Conservation (phyloP, 2,797 vertebrate genomes). For the Lemur catta region DNA sequence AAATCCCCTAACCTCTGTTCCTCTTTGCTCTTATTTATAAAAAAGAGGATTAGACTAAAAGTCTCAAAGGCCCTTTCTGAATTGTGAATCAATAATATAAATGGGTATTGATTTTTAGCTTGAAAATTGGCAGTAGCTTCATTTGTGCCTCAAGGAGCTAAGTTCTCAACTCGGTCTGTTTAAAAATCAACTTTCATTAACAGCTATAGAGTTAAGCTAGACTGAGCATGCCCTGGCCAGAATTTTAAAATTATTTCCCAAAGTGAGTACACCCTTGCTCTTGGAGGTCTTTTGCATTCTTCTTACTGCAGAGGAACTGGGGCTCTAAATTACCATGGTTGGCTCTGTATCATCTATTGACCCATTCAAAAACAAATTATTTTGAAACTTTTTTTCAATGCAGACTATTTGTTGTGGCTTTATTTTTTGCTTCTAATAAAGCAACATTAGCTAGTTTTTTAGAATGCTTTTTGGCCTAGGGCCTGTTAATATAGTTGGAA, state of each 20-base stretch:
- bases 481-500: neutral
- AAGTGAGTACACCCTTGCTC: neutral
- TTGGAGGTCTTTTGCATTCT: neutral
- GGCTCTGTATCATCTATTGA: neutral
- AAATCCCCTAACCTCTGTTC: neutral
- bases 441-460: neutral
- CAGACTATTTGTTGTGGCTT: neutral
- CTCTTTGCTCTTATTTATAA: neutral
- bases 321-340: neutral
- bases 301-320: neutral
- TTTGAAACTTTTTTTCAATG: neutral
- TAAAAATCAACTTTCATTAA: conserved; percentile 3
- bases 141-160: neutral
- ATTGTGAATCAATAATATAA: neutral
- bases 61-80: neutral
- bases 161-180: neutral
- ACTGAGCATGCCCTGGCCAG: neutral
- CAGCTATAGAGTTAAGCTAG: neutral
- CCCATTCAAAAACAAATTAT: neutral
- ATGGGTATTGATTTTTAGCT: neutral
- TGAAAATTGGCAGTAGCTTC: neutral
- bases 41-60: neutral
- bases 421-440: neutral
- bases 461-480: neutral
- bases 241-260: neutral